A percentile compares a stretch with the other conserved stretches of the same genome.
phyloP scores from a whole-genome alignment of 1,140 invertebrate genomes.

The Cyclargus thomasi region DNA sequence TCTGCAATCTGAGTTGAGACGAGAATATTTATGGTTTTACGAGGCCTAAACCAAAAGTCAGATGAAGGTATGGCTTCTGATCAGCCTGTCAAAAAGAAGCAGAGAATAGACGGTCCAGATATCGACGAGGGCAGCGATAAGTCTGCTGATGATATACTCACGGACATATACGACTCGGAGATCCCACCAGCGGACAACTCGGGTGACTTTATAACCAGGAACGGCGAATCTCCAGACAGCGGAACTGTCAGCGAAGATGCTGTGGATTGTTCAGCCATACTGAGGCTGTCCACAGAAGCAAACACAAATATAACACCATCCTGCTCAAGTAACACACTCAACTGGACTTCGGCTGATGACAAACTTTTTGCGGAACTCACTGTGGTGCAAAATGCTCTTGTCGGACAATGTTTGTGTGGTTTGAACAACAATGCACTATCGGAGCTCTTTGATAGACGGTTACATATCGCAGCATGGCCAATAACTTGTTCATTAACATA shows the following conservation, averaged over 20 bases:
- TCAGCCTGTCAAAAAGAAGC: slow-evolving; percentile 86
- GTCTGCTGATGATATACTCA: slow-evolving; percentile 55
- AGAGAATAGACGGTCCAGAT: slow-evolving; percentile 77
- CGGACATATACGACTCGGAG: slow-evolving; percentile 60
- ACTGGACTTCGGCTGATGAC: slow-evolving; percentile 56
- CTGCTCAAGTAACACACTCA: slow-evolving; percentile 45
- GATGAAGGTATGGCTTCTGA: slow-evolving; percentile 78
- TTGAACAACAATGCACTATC: slow-evolving; percentile 81
- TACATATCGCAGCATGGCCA: slow-evolving; percentile 83
- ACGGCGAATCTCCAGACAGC: slow-evolving; percentile 66
- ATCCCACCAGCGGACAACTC: slow-evolving; percentile 48
- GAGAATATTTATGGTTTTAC: slow-evolving; percentile 39
- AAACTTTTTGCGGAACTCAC: slow-evolving; percentile 55
- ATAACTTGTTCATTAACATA: slow-evolving; percentile 83
- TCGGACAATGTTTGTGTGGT: slow-evolving; percentile 86
- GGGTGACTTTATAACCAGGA: slow-evolving; percentile 53
- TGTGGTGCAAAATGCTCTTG: slow-evolving; percentile 78
- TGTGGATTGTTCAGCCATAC: slow-evolving; percentile 61
- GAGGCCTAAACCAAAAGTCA: slow-evolving; percentile 47
- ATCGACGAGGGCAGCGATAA: slow-evolving; percentile 76
- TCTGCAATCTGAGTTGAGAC: background rate
- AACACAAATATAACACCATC: slow-evolving; percentile 54
- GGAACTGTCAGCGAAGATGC: slow-evolving; percentile 71
- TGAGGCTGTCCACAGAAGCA: slow-evolving; percentile 47
- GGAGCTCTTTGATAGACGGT: slow-evolving; percentile 81